These are phyloP conservation scores for Argya squamiceps DNA, from an alignment of 2,797 vertebrate genomes.

Conservation along the genomic window DNA sequence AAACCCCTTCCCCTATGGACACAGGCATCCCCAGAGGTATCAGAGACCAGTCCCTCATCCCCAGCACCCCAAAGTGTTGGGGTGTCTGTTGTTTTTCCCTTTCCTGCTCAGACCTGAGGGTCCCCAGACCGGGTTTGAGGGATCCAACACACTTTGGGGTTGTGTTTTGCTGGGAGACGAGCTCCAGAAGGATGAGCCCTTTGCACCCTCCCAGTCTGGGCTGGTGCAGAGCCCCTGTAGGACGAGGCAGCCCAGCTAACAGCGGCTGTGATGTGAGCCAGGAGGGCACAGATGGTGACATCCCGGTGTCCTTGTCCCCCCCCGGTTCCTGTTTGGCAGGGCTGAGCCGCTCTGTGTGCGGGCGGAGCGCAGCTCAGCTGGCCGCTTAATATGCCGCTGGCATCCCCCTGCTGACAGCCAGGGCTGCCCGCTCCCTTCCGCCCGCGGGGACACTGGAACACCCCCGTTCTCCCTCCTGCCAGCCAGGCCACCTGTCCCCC, in stretches of 20 bases:
- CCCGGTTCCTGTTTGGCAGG: conserved; percentile 24
- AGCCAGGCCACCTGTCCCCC: neutral
- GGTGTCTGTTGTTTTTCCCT: neutral
- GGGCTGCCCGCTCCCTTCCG: neutral
- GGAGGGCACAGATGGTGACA: neutral
- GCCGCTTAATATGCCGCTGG: neutral
- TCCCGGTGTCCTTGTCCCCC: neutral
- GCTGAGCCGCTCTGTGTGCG: neutral
- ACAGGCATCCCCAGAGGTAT: neutral
- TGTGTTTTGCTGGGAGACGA: neutral
- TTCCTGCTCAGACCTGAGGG: neutral
- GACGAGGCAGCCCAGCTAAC: neutral
- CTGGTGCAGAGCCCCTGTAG: neutral
- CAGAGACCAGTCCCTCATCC: neutral
- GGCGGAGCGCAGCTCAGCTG: conserved; percentile 12
- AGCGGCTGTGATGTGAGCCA: fast-evolving
- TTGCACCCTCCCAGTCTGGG: fast-evolving
- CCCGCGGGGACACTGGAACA: fast-evolving
- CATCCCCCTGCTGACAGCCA: neutral
- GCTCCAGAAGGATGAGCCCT: neutral
- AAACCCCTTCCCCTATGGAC: neutral
- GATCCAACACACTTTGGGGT: neutral
- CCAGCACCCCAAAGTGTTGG: neutral
- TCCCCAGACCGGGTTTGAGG: neutral
- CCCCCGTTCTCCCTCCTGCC: neutral